Percentiles rank a stretch among this genome's conserved stretches.
Evolutionary conservation across 35 echinoderm and acorn worm genomes (phyloP).

Genomic region (Eucidaris tribuloides): DNA sequence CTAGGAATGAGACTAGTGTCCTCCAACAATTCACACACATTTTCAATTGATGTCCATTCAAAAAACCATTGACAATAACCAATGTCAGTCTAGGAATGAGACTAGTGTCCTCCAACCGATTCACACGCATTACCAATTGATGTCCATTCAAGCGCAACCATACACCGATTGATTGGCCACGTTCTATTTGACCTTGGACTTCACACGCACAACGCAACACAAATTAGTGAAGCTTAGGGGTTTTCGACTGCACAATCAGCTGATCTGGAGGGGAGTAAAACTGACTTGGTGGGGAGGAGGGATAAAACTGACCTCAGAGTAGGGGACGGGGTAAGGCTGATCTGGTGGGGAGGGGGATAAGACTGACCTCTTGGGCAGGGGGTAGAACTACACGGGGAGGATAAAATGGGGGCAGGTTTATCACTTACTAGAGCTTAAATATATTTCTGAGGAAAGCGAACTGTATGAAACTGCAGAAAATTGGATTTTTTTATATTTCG

Average conservation of each 20-base stretch:
- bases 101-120: neutral
- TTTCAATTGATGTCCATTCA: no score
- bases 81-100: neutral
- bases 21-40: no score
- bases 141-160: constrained; percentile 10
- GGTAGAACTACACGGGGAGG: neutral
- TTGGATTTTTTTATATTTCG: no score
- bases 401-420: neutral
- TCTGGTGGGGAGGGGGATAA: neutral
- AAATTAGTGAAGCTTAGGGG: neutral
- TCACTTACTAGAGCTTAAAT: no score
- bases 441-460: no score
- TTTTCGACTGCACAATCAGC: neutral
- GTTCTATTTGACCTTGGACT: constrained; percentile 10
- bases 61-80: no score
- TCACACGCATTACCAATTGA: constrained; percentile 33
- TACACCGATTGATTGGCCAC: constrained; percentile 1
- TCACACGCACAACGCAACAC: constrained; percentile 18
- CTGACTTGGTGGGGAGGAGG: neutral
- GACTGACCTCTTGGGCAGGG: neutral
- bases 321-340: neutral
- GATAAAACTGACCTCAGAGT: neutral
- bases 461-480: no score
- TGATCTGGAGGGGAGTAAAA: neutral
- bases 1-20: neutral